Conservation (phyloP, 1,140 invertebrate species). For the Drosophila malerkotliana region DNA sequence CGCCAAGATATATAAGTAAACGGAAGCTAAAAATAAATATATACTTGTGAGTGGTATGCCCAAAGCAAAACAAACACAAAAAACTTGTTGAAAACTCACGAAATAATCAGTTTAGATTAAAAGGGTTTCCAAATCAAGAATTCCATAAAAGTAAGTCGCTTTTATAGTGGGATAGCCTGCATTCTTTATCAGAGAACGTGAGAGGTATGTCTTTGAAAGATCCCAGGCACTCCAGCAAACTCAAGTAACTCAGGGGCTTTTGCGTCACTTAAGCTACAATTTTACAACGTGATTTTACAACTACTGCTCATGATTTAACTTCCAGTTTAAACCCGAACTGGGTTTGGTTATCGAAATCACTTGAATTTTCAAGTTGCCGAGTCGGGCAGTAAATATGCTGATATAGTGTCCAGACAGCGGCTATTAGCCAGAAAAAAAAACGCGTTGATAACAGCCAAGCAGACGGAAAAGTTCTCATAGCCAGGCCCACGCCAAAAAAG, state of each 20-base stretch:
- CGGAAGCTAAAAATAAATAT: constrained; percentile 39
- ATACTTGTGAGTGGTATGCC: constrained; percentile 18
- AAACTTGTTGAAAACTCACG: not conserved
- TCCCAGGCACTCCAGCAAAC: constrained; percentile 6
- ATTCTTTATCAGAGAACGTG: constrained; percentile 14
- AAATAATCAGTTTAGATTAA: constrained; percentile 20
- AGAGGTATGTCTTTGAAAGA: not conserved
- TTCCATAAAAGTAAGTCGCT: not conserved
- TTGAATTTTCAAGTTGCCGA: constrained; percentile 13
- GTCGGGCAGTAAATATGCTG: constrained; percentile 21
- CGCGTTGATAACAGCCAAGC: constrained; percentile 19
- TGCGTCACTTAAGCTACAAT: constrained; percentile 24
- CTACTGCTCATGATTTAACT: constrained; percentile 12
- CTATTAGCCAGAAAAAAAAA: constrained; percentile 21
- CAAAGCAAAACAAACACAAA: constrained; percentile 4
- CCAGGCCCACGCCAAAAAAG: constrained; percentile 31
- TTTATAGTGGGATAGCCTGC: not conserved
- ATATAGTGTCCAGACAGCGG: constrained; percentile 23
- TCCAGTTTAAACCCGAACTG: constrained; percentile 4
- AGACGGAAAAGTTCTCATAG: constrained; percentile 28
- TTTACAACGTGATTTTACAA: constrained; percentile 16
- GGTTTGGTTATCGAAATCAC: constrained; percentile 1
- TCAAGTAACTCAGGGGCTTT: constrained; percentile 31
- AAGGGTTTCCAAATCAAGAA: not conserved
- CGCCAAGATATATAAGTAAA: constrained; percentile 1